Evolutionary conservation across 2,113 vertebrate species (phyloP).

Genomic region (Callocephalon fimbriatum): DNA sequence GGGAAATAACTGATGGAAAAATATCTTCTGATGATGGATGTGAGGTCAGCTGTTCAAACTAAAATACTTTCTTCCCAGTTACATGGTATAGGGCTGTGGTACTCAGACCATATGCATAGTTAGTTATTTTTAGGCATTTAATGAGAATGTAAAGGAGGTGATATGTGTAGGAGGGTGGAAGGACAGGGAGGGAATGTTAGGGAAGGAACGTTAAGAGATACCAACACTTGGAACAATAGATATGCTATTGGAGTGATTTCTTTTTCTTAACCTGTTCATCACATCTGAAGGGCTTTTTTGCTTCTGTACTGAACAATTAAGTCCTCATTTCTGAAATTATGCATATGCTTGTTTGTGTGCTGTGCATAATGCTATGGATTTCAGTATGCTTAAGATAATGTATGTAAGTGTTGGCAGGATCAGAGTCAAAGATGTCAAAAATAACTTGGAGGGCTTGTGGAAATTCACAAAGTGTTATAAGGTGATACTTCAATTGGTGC

Average conservation of each 20-base stretch:
- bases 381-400: conserved; percentile 21
- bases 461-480: conserved; percentile 66
- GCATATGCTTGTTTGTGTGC: background rate
- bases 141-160: conserved; percentile 65
- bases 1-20: background rate
- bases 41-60: conserved; percentile 40
- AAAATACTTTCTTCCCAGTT: conserved; percentile 27
- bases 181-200: conserved; percentile 32
- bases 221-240: conserved; percentile 30
- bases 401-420: conserved; percentile 51
- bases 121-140: conserved; percentile 67
- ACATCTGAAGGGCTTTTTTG: background rate
- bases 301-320: conserved; percentile 5
- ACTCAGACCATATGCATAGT: conserved; percentile 65
- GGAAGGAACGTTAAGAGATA: conserved; percentile 25
- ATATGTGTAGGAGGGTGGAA: conserved; percentile 61
- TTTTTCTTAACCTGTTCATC: background rate
- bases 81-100: conserved; percentile 57
- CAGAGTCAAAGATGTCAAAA: conserved; percentile 54
- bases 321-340: background rate
- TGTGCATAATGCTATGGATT: conserved; percentile 2
- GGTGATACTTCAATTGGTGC: conserved; percentile 50
- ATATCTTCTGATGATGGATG: conserved; percentile 19
- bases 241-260: background rate
- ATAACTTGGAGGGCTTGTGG: conserved; percentile 66